phyloP scores from a whole-genome alignment of 2,888 invertebrate species.

The Ypsolopha sequella region DNA sequence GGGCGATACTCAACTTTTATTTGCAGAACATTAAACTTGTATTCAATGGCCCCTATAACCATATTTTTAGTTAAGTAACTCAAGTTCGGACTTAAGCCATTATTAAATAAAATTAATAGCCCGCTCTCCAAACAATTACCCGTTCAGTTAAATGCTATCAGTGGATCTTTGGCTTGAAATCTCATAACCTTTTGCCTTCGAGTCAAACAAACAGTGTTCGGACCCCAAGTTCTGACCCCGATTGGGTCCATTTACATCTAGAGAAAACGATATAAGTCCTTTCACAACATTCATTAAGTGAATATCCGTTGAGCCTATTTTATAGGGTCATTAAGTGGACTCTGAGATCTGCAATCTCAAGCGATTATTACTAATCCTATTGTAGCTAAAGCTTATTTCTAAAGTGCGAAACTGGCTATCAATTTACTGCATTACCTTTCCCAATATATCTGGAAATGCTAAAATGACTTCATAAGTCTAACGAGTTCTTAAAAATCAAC shows the following conservation, averaged over 20 bases:
- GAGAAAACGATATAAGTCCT: conserved; percentile 12
- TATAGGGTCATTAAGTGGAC: background rate
- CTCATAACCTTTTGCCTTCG: conserved; percentile 63
- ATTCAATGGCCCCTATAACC: conserved; percentile 43
- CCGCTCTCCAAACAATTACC: conserved; percentile 61
- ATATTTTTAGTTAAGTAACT: conserved; percentile 52
- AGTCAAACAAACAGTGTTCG: conserved; percentile 35
- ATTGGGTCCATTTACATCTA: conserved; percentile 24
- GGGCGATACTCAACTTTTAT: conserved; percentile 25
- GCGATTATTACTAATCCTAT: background rate
- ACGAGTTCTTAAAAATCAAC: no score
- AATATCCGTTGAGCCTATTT: conserved; percentile 3
- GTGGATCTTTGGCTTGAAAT: conserved; percentile 61
- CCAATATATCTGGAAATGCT: no score
- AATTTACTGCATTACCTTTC: background rate
- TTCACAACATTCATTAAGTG: conserved; percentile 3
- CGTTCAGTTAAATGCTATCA: conserved; percentile 61
- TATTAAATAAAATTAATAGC: conserved; percentile 56
- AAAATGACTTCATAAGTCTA: no score
- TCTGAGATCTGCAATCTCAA: no score
- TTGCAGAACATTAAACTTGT: conserved; percentile 29
- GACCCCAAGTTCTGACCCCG: conserved; percentile 17
- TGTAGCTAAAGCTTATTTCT: background rate
- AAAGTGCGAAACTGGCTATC: background rate
- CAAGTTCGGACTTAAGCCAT: conserved; percentile 51